Base-by-base conservation (phyloP, 2,113 vertebrate species). In the Cyphomyrus plagiostoma region DNA sequence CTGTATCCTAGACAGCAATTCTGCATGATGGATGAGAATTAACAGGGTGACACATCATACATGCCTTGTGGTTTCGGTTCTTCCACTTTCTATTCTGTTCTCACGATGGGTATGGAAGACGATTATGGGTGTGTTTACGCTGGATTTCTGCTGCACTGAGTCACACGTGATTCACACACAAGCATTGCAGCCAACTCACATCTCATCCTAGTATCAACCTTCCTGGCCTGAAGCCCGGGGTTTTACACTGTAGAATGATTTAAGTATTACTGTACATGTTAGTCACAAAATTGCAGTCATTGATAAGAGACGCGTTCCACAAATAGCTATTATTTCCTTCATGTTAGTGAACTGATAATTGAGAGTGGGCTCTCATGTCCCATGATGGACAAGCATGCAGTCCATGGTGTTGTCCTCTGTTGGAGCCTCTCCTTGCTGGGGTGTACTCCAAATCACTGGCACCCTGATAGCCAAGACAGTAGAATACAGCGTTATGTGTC, bases 161-260 rank as follows among this genome's bases (percentile, higher is more conserved):
- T 86, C 83, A 86, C 23, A 48, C 42, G 19, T 86, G 83, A 86
- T 86, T 86, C 83, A 48, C 23, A 46, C 45, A 48, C n/a, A 8
- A 4, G 83, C 83, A n/a, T 15, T 8, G 7, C 45, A 3, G 83
- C 48, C 83, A 49, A 13, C 10, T 86, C 83, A 86, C n/a, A 8
- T 49, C 21, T 30, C 4, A 26, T 48, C 9, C 17, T 8, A 6
- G 45, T 50, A 46, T 86, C 21, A 26, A 50, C 11, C 83, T 86
- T 49, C 10, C n/a, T 80, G 74, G 74, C 74, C 11, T 26, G 46
- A 86, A 19, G 23, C 48, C 13, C 45, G 83, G 83, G 45, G 48
- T 49, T 86, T 86, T 86, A 86, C 83, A 86, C 46, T 86, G 19
- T 49, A n/a, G 21, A 49, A 50, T 86, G 83, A 86, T 11, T 49